Evolutionary conservation across 2,888 invertebrate genomes (phyloP), one percentile per base, ranked within the genome.

Genomic region (Andrena flavipes): DNA sequence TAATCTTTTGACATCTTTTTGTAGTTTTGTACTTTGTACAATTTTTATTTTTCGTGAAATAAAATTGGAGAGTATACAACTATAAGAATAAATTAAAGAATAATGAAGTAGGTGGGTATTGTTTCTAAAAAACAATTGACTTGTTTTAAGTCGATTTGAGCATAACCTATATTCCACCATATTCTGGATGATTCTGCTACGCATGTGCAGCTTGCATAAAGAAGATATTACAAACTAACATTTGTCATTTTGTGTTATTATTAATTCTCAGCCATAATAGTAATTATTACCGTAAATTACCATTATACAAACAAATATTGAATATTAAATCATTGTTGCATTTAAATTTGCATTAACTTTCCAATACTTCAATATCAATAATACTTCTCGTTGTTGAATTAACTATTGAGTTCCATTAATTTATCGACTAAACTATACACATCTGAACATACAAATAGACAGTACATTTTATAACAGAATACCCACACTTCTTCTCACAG

Each of bases 151-250:
- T 49, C 20, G 13, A 16, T 49, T 63, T 26, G 2, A 33, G 20
- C 13, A 54, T 54, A 35, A 51, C 23, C 26, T 72, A 33, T 72
- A 65, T 74, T 48, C n/a, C 16, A n/a, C 16, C 23, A 35, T 63
- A 2, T 33, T 64, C 20, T 64, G 5, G 7, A 23, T 1, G 5
- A 48, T 26, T 64, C 4, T 56, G 10, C 26, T 10, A 26, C 56
- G 23, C 56, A 56, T 56, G 56, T 26, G 56, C 56, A 23, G 26
- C 4, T 23, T 56, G 4, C 3, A 26, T 4, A 56, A 56, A 26
- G 56, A 54, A 42, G 16, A 16, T 42, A 42, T 16, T 42, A 13
- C 42, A 13, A 42, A 42, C 13, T 16, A 42, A 42, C 23, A 8
- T 54, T 54, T 20, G 54, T 54, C 4, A 23, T 56, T 23, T 56